Evolutionary conservation across 1,140 invertebrate genomes (phyloP), one percentile per base, ranked within the genome.

Genomic region (Teleogryllus occipitalis): DNA sequence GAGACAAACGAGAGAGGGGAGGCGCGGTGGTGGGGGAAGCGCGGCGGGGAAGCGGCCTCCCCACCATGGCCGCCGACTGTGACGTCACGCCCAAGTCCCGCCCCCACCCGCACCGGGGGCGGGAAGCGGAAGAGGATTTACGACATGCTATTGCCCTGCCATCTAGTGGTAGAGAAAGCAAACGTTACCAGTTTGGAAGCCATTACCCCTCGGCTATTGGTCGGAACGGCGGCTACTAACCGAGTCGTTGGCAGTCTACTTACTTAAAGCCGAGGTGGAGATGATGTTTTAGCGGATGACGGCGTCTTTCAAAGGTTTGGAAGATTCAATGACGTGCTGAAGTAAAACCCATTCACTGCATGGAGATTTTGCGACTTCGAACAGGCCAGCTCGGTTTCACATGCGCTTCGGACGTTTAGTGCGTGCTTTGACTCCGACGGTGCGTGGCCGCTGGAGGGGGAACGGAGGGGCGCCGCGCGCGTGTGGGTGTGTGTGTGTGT

Each of bases 51-150:
- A 77, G 65, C n/a, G 10, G 54, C 18, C 54, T 14, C 54, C 54
- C 54, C 54, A 65, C 54, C 54, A 65, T 65, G 10, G 54, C 18
- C 10, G 18, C 54, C 49, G 21, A 47, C 7, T 48, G 39, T 80
- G 80, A 80, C 80, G 80, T 80, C 80, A 80, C 75, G 47, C 46
- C 46, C 46, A 80, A 80, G 80, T 46, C 39, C 80, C 80, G 80
- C 80, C 80, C 76, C 76, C 76, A 21, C n/a, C 15, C 54, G 65
- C 49, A 49, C 75, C 74, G 76, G 76, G 80, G 80, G 80, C 80
- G 80, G 80, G 80, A 77, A 80, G 76, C 73, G 72, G 46, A 77
- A 80, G 65, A 77, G 80, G 80, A 80, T 80, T 80, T 80, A 80
- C 80, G 80, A 80, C 76, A 75, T 80, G 80, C 80, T 80, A 80